A percentile compares a stretch with the other conserved stretches of the same genome.
These are phyloP conservation scores for Plotosus lineatus DNA, from an alignment of 2,113 vertebrate species.

Conservation along the genomic window DNA sequence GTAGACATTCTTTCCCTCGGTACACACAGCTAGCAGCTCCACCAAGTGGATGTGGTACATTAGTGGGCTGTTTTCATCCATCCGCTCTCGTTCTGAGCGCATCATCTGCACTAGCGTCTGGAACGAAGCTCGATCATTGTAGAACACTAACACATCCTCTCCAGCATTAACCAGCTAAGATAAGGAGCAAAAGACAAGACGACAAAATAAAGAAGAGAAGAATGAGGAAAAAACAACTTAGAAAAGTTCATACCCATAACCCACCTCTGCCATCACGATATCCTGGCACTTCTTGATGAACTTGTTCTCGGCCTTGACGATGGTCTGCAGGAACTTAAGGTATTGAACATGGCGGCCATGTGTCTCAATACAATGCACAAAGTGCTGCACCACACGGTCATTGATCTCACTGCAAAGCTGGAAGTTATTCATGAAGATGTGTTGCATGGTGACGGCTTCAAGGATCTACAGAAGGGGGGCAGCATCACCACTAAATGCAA, in stretches of 20 bases:
- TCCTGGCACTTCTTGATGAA: constrained; percentile 99
- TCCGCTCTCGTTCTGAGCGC: constrained; percentile 91
- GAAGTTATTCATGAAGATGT: constrained; percentile 99
- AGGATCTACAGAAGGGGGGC: constrained; percentile 76
- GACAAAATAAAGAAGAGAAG: background rate
- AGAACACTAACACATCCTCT: constrained; percentile 95
- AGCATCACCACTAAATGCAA: background rate
- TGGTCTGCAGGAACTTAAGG: constrained; percentile 96
- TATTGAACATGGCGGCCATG: constrained; percentile 96
- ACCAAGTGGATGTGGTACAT: constrained; percentile 99
- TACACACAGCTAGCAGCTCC: constrained; percentile 93
- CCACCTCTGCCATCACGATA: constrained; percentile 98
- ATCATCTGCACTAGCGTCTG: constrained; percentile 98
- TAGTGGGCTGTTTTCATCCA: constrained; percentile 92
- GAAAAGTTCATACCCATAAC: background rate
- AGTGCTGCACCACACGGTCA: constrained; percentile 94
- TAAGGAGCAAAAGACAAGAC: background rate
- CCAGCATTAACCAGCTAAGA: constrained; percentile 90
- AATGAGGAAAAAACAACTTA: too few relatives aligned
- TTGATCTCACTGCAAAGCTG: constrained; percentile 98
- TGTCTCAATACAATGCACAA: constrained; percentile 97
- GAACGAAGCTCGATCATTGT: constrained; percentile 96
- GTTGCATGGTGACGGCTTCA: constrained; percentile 96
- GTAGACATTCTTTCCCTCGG: constrained; percentile 98
- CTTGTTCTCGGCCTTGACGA: constrained; percentile 96